Conservation (phyloP, 2,797 vertebrate genomes). For the Oryzias sinensis region DNA sequence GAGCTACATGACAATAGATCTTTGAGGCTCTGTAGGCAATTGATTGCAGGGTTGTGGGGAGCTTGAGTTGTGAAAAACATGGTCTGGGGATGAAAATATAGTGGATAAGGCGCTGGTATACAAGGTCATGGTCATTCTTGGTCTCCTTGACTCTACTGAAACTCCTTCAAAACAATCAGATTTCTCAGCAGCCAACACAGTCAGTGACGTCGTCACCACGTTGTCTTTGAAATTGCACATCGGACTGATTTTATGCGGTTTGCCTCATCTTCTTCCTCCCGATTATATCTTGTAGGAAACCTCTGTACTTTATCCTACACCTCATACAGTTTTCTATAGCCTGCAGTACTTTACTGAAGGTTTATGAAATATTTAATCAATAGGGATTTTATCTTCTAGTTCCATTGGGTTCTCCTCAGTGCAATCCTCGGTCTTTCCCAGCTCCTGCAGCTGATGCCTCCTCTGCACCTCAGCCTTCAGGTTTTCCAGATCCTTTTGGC, state of each 20-base stretch:
- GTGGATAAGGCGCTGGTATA: conserved; percentile 80
- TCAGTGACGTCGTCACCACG: conserved; percentile 32
- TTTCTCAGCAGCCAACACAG: conserved; percentile 41
- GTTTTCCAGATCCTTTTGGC: conserved; percentile 98
- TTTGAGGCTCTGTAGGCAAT: conserved; percentile 40
- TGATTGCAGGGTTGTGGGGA: conserved; percentile 12
- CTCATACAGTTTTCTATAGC: conserved; percentile 50
- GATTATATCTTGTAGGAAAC: conserved; percentile 55
- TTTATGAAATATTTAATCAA: conserved; percentile 70
- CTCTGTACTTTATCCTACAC: conserved; percentile 42
- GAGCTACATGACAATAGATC: conserved; percentile 20
- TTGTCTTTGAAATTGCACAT: conserved; percentile 62
- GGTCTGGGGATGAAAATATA: conserved; percentile 49
- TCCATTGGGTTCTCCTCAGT: conserved; percentile 68
- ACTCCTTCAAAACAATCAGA: conserved; percentile 25
- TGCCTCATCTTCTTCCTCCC: conserved; percentile 32
- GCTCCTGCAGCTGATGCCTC: conserved; percentile 91
- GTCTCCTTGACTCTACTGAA: conserved; percentile 51
- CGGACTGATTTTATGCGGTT: conserved; percentile 48
- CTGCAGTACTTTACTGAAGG: conserved; percentile 49
- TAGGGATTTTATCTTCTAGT: conserved; percentile 78
- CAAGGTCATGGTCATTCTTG: conserved; percentile 73
- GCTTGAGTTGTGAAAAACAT: conserved; percentile 4
- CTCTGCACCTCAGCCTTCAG: conserved; percentile 96
- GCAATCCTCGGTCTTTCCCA: conserved; percentile 78